A percentile compares a stretch with the other conserved stretches of the same genome.
Conservation (phyloP, 2,888 invertebrate species). For the Horisme vitalbata region DNA sequence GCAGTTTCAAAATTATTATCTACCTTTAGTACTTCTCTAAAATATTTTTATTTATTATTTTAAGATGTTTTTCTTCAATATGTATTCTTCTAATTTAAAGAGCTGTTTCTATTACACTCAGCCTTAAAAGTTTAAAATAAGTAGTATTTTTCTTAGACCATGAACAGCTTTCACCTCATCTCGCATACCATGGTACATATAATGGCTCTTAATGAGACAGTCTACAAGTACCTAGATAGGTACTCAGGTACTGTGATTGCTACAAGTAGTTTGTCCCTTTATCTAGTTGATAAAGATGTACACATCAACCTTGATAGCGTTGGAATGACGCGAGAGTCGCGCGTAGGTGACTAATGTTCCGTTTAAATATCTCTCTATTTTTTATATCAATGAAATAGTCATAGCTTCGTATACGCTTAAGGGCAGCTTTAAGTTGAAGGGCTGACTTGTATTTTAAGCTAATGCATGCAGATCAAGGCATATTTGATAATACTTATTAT, state of each 20-base stretch:
- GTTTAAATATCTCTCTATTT: neutral
- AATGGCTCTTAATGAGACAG: conserved; percentile 30
- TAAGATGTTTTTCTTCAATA: too few species aligned
- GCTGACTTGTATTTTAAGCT: too few species aligned
- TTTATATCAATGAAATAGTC: neutral
- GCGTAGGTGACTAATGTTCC: conserved; percentile 18
- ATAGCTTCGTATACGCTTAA: too few species aligned
- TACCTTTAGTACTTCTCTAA: too few species aligned
- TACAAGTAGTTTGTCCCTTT: conserved; percentile 26
- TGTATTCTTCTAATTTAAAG: too few species aligned
- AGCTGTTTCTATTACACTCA: too few species aligned
- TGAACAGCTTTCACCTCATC: conserved; percentile 25
- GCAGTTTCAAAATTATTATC: too few species aligned
- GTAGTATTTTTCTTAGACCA: neutral
- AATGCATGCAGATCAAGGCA: too few species aligned
- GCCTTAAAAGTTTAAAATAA: too few species aligned
- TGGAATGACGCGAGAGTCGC: conserved; percentile 13
- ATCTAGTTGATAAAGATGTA: conserved; percentile 24
- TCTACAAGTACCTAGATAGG: conserved; percentile 17
- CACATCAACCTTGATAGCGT: conserved; percentile 27
- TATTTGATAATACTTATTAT: too few species aligned
- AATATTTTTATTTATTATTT: too few species aligned
- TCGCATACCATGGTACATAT: conserved; percentile 16
- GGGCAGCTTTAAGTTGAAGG: too few species aligned
- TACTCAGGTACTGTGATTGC: conserved; percentile 26